Base-by-base conservation (phyloP, 2,113 vertebrate species). In the Circaetus gallicus region DNA sequence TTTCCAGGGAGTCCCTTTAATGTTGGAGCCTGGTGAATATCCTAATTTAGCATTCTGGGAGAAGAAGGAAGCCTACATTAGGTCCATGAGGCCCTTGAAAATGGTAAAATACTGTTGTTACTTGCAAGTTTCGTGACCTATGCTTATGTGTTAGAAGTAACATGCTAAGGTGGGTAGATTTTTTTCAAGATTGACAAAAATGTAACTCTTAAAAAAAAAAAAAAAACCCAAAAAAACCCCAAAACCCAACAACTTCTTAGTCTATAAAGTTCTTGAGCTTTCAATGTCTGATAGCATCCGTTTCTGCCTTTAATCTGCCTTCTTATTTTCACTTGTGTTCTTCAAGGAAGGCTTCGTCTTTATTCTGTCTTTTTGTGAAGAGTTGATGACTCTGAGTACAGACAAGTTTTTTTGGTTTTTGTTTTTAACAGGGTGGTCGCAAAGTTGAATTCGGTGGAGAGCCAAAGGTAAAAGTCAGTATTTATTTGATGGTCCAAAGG, bases 1-100 rank as follows among this genome's bases (percentile, higher is more conserved):
- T 53, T 99, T 99, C 91, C 98, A 97, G 62, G 99, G 99, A 42
- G 63, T 99, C 6, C 96, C 99, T 49, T 98, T 98, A 52, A 98
- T 99, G 91, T 94, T 99, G 97, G 98, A 99, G 72, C 98, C 97
- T 26, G 99, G 99, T 52, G 99, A 99, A 98, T 99, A 99, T 92
- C 99, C 99, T 20, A 98, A 98, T 88, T 98, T 99, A 36, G 97
- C 99, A 24, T 96, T 98, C 95, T 99, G 99, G 99, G 98, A 99
- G 32, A 99, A 99, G 79, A 97, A 98, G 42, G 98, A 97, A 94
- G 99, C 99, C 3, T 99, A 99, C 84, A 95, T 99, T 6, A 99
- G 99, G 84, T 99, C 99, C 28, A 97, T 99, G 97, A 97, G 98
- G 62, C 99, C 99, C 25, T 98, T 99, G 85, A 98, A 98, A 98